Conservation (phyloP, 2,113 vertebrate species). For the Diglossa brunneiventris region DNA sequence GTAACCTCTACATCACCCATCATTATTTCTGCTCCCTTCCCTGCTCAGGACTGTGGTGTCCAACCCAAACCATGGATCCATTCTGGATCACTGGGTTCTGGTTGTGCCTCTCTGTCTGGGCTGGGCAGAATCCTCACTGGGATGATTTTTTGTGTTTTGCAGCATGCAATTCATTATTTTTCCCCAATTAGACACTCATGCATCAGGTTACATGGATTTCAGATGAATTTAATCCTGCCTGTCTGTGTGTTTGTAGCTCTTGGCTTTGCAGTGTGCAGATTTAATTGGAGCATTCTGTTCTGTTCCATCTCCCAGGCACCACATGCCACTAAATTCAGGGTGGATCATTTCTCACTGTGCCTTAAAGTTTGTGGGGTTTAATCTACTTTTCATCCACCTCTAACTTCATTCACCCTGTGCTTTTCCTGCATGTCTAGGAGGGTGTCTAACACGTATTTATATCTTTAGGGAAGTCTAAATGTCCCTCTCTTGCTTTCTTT, state of each 20-base stretch:
- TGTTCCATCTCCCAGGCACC: not conserved
- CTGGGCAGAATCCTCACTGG: not conserved
- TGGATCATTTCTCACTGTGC: not conserved
- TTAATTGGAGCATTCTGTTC: not conserved
- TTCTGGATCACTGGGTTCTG: not conserved
- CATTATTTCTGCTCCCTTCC: not conserved
- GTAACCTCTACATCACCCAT: fast-evolving
- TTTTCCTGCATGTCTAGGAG: not conserved
- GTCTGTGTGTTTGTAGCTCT: not conserved
- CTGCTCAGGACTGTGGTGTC: not conserved
- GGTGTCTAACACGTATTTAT: not conserved
- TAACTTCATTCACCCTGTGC: not conserved
- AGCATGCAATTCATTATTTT: not conserved
- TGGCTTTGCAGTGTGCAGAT: not conserved
- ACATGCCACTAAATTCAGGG: not conserved
- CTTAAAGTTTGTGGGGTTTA: not conserved
- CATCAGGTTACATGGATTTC: not conserved
- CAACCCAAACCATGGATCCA: fast-evolving
- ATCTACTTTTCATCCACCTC: not conserved
- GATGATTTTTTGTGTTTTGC: not conserved
- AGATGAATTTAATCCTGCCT: not conserved
- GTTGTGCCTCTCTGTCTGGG: not conserved
- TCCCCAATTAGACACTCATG: not conserved
- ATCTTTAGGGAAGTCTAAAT: not conserved
- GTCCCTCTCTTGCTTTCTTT: not conserved